A percentile compares a stretch with the other conserved stretches of the same genome.
Conservation (phyloP, 2,888 invertebrate species). For the Aphidoletes aphidimyza region DNA sequence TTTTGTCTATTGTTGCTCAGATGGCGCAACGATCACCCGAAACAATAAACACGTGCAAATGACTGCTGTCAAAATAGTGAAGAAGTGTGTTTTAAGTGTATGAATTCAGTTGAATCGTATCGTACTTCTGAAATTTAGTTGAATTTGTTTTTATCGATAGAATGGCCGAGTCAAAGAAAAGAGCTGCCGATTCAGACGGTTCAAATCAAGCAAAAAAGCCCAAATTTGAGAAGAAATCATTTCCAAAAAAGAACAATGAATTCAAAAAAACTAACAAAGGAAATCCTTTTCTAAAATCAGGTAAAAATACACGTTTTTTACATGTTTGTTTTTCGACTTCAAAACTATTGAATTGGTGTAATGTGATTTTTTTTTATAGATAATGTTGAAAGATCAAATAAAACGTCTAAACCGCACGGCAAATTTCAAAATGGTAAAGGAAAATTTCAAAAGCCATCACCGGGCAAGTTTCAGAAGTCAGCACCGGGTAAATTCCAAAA, state of each 20-base stretch:
- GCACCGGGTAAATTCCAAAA: constrained; percentile 58
- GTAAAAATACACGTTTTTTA: not conserved
- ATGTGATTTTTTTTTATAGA: not conserved
- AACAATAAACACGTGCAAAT: constrained; percentile 27
- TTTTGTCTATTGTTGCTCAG: not conserved
- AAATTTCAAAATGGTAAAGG: not conserved
- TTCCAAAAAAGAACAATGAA: not conserved
- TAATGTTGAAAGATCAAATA: not conserved
- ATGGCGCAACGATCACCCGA: not conserved
- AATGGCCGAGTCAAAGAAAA: constrained; percentile 25
- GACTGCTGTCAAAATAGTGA: constrained; percentile 15
- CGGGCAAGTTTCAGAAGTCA: constrained; percentile 13
- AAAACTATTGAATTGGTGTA: too few species aligned
- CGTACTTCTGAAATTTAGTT: not conserved
- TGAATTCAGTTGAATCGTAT: not conserved
- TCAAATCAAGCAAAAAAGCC: not conserved
- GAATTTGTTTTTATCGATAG: not conserved
- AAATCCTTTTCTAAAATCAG: not conserved
- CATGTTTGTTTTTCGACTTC: not conserved
- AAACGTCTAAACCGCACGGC: not conserved
- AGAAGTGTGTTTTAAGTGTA: not conserved
- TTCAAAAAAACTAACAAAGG: not conserved
- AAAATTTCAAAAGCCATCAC: constrained; percentile 31
- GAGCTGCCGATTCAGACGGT: constrained; percentile 3
- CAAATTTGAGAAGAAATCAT: constrained; percentile 2